Evolutionary conservation across 2,888 invertebrate species (phyloP), one percentile per base, ranked within the genome.

Genomic region (Noctua fimbriata): DNA sequence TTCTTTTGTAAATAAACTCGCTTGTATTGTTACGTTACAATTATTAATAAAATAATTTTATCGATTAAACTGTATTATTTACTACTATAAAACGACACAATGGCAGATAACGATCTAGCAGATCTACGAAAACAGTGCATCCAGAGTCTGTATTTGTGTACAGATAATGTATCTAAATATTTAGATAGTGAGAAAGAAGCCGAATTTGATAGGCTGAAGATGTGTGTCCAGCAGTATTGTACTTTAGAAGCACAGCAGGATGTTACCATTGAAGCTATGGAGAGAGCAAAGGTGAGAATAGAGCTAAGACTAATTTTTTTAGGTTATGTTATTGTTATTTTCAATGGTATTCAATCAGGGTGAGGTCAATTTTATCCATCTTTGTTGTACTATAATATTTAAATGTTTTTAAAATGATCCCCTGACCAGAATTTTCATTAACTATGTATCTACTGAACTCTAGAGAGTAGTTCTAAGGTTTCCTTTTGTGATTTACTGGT

Each of bases 81-180:
- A 52, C 14, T 55, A 28, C 6, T 18, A 49, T 24, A 32, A 9
- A 1, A 47, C 24, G 16, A 52, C n/a, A 80, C 60, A 1, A 93
- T 93, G 93, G 91, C 92, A 32, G 92, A 93, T 10, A 88, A 91
- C n/a, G 95, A 96, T 76, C 87, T 96, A 83, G 92, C 93, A 16
- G 93, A 95, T 47, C 78, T 96, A 78, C 90, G 95, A 71, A 94
- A 95, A 89, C 93, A 95, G 83, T 96, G 96, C 84, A 92, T 96
- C 32, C 93, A 93, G 3, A 95, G 94, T 85, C 89, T 96, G 16
- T 95, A 94, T 87, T 87, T 94, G 76, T 95, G 95, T 88, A 92
- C 95, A 2, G 95, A 95, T 66, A 96, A 96, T 74, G 92, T 96
- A 44, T 92, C 93, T 2, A 96, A 95, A 88, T 96, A 96, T 90